Base-by-base conservation (phyloP, 1,140 invertebrate genomes). In the Harlomillsia oculata region DNA sequence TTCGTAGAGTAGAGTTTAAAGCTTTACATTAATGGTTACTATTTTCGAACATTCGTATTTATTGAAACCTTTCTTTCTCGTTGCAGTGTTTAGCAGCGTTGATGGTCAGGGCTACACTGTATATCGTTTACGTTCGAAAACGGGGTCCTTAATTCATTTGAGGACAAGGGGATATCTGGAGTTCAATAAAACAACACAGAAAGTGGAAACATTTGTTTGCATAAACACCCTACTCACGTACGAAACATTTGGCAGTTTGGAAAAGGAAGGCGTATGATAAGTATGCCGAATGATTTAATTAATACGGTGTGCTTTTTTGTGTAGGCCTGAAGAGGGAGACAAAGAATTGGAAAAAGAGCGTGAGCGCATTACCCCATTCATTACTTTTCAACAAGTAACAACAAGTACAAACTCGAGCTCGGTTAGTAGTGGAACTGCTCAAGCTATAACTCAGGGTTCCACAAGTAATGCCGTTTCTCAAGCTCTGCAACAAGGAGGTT, bases 181-280 rank as follows among this genome's bases (percentile, higher is more conserved):
- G 63, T 79, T 84, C 20, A 82, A 88, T 59, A 74, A 78, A 60
- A 75, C 75, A 21, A 79, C 81, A 0, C 80, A 84, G 52, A 78
- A 78, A 37, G 82, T 88, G 1, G 81, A 82, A 55, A 87, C 84
- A 16, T 89, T 91, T 66, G 78, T 90, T 11, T 91, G 88, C 67
- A 78, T 87, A 45, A 91, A 90, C 68, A 85, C 83, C 0, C 73
- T 88, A n/a, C 76, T 89, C 1, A 73, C 77, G 78, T 80, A 72
- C 73, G 20, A 37, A 23, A 37, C 9, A 30, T 36, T 34, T 21
- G 23, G 3, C 23, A 13, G 28, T 46, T 34, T 25, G 5, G 20
- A 39, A 5, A 39, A 39, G 20, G n/a, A 39, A 39, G 5, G 20
- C 5, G n/a, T 39, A 6, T 8, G 4, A 39, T 39, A 6, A 39